phyloP scores from a whole-genome alignment of 2,888 invertebrate genomes.

The Notocelia uddmanniana region DNA sequence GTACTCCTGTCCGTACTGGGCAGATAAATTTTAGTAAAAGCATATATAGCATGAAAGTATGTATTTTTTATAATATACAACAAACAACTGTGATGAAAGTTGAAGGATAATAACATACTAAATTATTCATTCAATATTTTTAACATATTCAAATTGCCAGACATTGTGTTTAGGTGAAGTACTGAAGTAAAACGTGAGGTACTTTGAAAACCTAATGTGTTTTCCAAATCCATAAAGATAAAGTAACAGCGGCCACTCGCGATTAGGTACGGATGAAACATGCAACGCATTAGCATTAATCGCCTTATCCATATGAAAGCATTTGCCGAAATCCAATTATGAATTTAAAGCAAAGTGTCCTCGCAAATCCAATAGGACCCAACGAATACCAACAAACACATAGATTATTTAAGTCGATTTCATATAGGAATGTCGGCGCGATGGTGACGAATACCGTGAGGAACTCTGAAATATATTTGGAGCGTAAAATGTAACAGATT shows the following conservation, averaged over 20 bases:
- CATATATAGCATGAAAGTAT: too few species aligned
- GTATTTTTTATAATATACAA: background rate
- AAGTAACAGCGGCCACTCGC: conserved; percentile 23
- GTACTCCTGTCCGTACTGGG: background rate
- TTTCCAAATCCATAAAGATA: conserved; percentile 36
- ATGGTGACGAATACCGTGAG: background rate
- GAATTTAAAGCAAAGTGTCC: conserved; percentile 16
- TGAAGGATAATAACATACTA: background rate
- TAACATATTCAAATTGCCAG: too few species aligned
- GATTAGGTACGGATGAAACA: conserved; percentile 28
- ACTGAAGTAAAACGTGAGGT: background rate
- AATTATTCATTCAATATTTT: too few species aligned
- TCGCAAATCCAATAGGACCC: background rate
- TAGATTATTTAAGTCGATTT: background rate
- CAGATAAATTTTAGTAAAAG: background rate
- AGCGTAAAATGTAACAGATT: background rate
- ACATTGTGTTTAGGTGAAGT: background rate
- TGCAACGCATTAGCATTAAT: conserved; percentile 31
- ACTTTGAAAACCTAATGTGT: conserved; percentile 22
- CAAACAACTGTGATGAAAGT: background rate
- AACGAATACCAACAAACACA: background rate
- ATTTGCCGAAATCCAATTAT: conserved; percentile 26
- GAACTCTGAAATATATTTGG: conserved; percentile 5
- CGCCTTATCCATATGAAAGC: conserved; percentile 38
- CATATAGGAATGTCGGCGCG: background rate